These are phyloP conservation scores for Etheostoma cragini DNA, from an alignment of 2,113 vertebrate genomes.

Conservation along the genomic window DNA sequence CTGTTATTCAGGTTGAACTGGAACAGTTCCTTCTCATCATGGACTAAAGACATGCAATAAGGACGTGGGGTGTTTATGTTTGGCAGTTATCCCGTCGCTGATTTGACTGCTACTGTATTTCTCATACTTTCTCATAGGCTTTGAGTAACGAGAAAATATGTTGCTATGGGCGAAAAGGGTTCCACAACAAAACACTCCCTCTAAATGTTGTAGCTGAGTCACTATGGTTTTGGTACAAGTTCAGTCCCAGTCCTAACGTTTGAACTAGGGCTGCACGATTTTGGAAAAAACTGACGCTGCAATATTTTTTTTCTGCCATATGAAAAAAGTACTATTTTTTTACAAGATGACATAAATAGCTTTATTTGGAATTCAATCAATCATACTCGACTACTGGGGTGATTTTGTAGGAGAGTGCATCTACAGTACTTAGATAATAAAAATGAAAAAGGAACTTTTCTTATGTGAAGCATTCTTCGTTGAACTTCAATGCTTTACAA, in stretches of 20 bases:
- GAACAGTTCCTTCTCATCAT: slow-evolving; percentile 39
- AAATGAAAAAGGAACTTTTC: too few relatives aligned
- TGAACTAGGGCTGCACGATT: not conserved
- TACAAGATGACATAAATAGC: too few relatives aligned
- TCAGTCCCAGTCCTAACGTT: slow-evolving; percentile 2
- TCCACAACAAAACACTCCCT: slow-evolving; percentile 68
- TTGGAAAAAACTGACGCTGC: too few relatives aligned
- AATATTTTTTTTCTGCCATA: too few relatives aligned
- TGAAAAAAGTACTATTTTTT: too few relatives aligned
- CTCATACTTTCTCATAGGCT: slow-evolving; percentile 39
- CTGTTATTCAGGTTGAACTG: slow-evolving; percentile 56
- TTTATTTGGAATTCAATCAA: too few relatives aligned
- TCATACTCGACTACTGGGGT: too few relatives aligned
- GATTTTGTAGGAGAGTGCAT: too few relatives aligned
- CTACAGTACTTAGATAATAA: too few relatives aligned
- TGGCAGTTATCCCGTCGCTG: slow-evolving; percentile 11
- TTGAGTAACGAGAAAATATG: slow-evolving; percentile 22
- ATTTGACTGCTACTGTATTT: slow-evolving; percentile 45
- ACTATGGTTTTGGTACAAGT: slow-evolving; percentile 12
- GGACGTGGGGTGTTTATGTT: slow-evolving; percentile 14
- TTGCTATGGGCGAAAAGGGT: slow-evolving; percentile 66
- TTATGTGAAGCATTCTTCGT: too few relatives aligned
- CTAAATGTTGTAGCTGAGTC: slow-evolving; percentile 21
- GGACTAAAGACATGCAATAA: slow-evolving; percentile 7
- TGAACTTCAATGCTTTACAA: too few relatives aligned